Evolutionary conservation across 2,888 invertebrate species (phyloP), one percentile per base, ranked within the genome.

Genomic region (Agrilus cyanescens): DNA sequence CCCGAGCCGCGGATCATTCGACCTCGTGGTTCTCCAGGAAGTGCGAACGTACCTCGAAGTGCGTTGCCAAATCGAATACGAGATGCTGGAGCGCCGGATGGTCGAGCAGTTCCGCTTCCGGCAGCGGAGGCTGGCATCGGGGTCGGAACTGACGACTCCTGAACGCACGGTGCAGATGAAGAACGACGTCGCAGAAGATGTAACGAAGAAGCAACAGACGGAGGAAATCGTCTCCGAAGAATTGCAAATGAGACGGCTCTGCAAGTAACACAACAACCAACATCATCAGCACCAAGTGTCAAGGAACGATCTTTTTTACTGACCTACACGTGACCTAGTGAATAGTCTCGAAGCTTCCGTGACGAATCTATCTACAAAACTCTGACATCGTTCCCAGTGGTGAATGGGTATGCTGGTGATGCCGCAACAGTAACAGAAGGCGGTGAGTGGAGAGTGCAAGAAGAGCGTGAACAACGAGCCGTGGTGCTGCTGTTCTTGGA

Each of bases 381-480:
- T 78, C 65, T 89, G 87, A 61, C 89, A 89, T 50, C 87, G 79
- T 63, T 94, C 90, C 94, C 94, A 95, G 57, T 85, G 78, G 53
- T 82, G 80, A 54, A 90, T 78, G 35, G 87, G 81, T 53, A 93
- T 79, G 59, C 82, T 87, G 54, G 80, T 80, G 48, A 95, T 79
- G 65, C 90, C 89, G 65, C 91, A 90, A 60, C 89, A 82, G 66
- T 85, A 84, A 71, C 93, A 93, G 62, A 95, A 82, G 50, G 89
- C 91, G 58, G 88, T 85, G 60, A 95, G 73, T 35, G 96, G 95
- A 59, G 88, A 86, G 70, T 95, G 93, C 55, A 96, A 80, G 74
- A 96, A 96, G 63, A 95, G 73, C 18, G 95, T 95, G 70, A 96
- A 93, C 53, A 96, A 72, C 59, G 86, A 91, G 47, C 95, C 96